These are phyloP conservation scores for Laupala kohalensis DNA, from an alignment of 1,140 invertebrate species.

Conservation along the genomic window DNA sequence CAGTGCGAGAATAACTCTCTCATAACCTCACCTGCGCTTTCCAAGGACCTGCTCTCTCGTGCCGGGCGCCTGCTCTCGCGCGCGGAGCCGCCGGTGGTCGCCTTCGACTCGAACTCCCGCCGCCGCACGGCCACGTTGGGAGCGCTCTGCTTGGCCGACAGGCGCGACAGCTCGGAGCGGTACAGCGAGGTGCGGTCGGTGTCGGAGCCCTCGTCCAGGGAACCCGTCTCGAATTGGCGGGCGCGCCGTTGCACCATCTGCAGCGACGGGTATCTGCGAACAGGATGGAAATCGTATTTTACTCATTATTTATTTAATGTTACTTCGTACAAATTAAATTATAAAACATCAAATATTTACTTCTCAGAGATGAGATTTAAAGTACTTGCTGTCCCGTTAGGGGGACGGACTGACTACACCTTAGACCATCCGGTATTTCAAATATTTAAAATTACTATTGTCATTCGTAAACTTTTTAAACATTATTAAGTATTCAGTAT, in stretches of 20 bases:
- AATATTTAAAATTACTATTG: no score
- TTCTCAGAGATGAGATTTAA: no score
- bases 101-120: conserved; percentile 55
- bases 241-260: conserved; percentile 56
- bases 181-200: conserved; percentile 51
- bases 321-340: no score
- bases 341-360: no score
- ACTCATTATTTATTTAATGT: no score
- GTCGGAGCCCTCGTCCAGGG: conserved; percentile 35
- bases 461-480: no score
- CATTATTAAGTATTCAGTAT: no score
- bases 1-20: no score
- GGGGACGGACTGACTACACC: no score
- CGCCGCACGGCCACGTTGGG: conserved; percentile 59
- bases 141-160: conserved; percentile 51
- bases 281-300: no score
- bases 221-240: conserved; percentile 53
- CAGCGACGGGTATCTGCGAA: conserved; percentile 18
- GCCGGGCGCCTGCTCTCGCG: conserved; percentile 12
- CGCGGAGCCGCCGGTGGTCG: conserved; percentile 21
- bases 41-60: conserved; percentile 31
- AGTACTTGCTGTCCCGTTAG: no score
- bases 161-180: conserved; percentile 53
- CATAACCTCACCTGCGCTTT: conserved; percentile 30
- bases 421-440: no score